Evolutionary conservation across 1,140 invertebrate species (phyloP), one percentile per base, ranked within the genome.

Genomic region (Plectus sambesii): DNA sequence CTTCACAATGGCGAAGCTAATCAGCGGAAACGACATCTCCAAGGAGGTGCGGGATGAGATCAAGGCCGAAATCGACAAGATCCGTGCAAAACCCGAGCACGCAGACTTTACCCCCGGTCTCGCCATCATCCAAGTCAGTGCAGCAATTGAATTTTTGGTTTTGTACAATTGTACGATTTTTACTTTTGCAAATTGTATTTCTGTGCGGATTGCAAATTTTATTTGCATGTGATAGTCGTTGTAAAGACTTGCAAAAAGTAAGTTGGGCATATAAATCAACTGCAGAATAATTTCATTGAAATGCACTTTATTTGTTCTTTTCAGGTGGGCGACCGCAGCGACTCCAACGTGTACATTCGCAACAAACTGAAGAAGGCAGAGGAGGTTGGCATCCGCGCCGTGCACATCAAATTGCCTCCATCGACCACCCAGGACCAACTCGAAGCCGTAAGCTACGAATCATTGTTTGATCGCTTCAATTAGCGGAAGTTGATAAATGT

Each of bases 261-360:
- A n/a, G n/a, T n/a, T n/a, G n/a, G n/a, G n/a, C n/a, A n/a, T n/a
- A n/a, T n/a, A n/a, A n/a, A n/a, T n/a, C n/a, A n/a, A n/a, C n/a
- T n/a, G n/a, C n/a, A n/a, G n/a, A n/a, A n/a, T n/a, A n/a, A n/a
- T n/a, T n/a, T n/a, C n/a, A n/a, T n/a, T n/a, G n/a, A n/a, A n/a
- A n/a, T n/a, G n/a, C n/a, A n/a, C n/a, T n/a, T n/a, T n/a, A n/a
- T n/a, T n/a, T n/a, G n/a, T n/a, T n/a, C n/a, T 38, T 22, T 53
- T 4, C 39, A 80, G 75, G 92, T 98, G 30, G 93, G 93, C 2
- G 81, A 80, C 1, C 76, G 90, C 5, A 86, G 90, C 69, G 93
- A 98, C 73, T 97, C 92, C n/a, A 97, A 96, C 76, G 89, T 98
- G 5, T 99, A 98, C 70, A 98, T 98, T 67, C 75, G 84, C 33